Base-by-base conservation (phyloP, 2,888 invertebrate genomes). In the Exephanes ischioxanthus region DNA sequence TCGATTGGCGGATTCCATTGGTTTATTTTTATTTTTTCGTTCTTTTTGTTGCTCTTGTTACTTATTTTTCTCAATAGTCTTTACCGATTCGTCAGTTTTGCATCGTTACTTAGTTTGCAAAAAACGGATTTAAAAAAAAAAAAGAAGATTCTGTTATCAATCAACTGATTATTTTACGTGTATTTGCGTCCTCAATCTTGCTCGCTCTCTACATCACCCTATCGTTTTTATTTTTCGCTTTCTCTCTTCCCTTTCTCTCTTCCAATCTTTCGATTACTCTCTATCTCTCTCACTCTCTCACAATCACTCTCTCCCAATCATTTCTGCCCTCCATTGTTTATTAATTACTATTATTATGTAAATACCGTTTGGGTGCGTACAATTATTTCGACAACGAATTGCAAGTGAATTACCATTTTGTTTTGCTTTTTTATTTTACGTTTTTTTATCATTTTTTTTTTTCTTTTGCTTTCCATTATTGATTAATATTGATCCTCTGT, bases 1-100 rank as follows among this genome's bases (percentile, higher is more conserved):
- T 92, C 90, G 87, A 89, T 85, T 86, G 83, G 85, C 87, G 85
- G 82, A 81, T 85, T 83, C 80, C 78, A 75, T 84, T 80, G 78
- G 68, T 68, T 61, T 78, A 71, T 87, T 76, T 85, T 58, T 19
- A 14, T 72, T 53, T 30, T 66, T 70, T 79, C 67, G 16, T 68
- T 53, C 48, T 73, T 55, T 83, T 79, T 63, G 75, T 79, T 77
- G 80, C 30, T 76, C 61, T 33, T 33, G 14, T 48, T 19, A 51
- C 22, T 75, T 66, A 22, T 75, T 66, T 71, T 72, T 71, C 72
- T n/a, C 30, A 22, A 41, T 68, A 68, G 37, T 58, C 70, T 58
- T 68, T 1, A 58, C 72, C 51, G 37, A 58, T 66, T 76, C 30
- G 19, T 53, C 26, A 41, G 19, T 79, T 75, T 61, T 75, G 55